Evolutionary conservation across 2,113 vertebrate species (phyloP).

Genomic region (Heterocephalus glaber): DNA sequence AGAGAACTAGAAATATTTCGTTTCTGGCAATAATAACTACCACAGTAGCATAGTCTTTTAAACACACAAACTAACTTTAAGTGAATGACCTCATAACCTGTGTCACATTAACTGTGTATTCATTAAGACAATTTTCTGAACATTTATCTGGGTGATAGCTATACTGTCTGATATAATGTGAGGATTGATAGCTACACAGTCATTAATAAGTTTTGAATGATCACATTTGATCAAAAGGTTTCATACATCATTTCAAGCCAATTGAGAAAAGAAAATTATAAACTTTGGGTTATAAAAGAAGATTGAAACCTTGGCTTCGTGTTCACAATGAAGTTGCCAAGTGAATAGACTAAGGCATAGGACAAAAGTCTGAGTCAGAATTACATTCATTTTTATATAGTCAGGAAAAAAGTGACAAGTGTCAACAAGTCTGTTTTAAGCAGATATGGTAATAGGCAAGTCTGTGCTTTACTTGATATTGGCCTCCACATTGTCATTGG

Average conservation of each 20-base stretch:
- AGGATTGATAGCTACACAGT: neutral
- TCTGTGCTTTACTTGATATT: neutral
- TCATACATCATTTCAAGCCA: constrained; percentile 13
- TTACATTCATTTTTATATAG: neutral
- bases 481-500: neutral
- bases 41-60: neutral
- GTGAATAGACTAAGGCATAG: neutral
- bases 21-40: neutral
- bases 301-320: neutral
- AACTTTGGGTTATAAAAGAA: neutral
- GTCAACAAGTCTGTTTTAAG: neutral
- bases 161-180: neutral
- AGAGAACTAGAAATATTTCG: neutral
- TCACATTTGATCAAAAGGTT: neutral
- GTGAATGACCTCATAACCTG: neutral
- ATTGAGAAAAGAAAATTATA: neutral
- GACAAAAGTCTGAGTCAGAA: neutral
- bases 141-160: neutral
- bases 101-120: neutral
- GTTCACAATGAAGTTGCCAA: neutral
- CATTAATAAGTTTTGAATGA: neutral
- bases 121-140: neutral
- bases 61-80: neutral
- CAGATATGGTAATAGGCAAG: neutral
- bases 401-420: neutral